phyloP scores from a whole-genome alignment of 2,797 vertebrate genomes.

The Arnoldichthys spilopterus region DNA sequence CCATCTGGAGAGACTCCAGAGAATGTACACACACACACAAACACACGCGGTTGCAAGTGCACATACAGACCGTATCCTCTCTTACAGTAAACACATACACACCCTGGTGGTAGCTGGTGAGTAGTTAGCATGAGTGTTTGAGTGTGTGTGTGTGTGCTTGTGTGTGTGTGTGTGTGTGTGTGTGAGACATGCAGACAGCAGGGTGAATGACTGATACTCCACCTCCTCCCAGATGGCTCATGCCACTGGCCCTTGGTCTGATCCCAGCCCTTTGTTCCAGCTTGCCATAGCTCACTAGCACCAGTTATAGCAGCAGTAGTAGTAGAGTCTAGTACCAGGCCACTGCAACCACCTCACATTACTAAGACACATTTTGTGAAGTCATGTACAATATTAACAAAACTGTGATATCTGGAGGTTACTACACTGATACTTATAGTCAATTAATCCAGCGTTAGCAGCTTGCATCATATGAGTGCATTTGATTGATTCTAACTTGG shows the following conservation, averaged over 20 bases:
- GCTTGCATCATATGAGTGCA: constrained; percentile 31
- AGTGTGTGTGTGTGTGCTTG: constrained; percentile 23
- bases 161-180: constrained; percentile 32
- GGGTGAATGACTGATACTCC: constrained; percentile 78
- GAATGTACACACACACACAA: constrained; percentile 48
- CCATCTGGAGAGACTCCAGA: constrained; percentile 65
- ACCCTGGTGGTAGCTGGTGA: constrained; percentile 44
- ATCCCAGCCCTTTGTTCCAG: constrained; percentile 79
- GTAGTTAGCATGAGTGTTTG: constrained; percentile 12
- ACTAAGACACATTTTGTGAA: constrained; percentile 46
- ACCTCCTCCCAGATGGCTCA: constrained; percentile 79
- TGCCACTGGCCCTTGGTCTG: constrained; percentile 81
- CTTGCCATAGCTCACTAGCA: constrained; percentile 75
- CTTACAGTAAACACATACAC: constrained; percentile 52
- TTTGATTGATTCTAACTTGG: constrained; percentile 44
- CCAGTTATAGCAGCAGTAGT: constrained; percentile 45
- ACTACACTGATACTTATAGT: constrained; percentile 11
- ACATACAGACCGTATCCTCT: constrained; percentile 39
- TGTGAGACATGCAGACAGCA: constrained; percentile 69
- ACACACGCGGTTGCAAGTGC: constrained; percentile 39
- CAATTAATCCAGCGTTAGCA: constrained; percentile 39
- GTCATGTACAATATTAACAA: constrained; percentile 67
- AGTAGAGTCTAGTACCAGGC: constrained; percentile 78
- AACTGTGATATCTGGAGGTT: neutral
- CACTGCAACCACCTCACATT: constrained; percentile 4